Conservation (phyloP, 2,888 invertebrate genomes). For the Agelastica alni region DNA sequence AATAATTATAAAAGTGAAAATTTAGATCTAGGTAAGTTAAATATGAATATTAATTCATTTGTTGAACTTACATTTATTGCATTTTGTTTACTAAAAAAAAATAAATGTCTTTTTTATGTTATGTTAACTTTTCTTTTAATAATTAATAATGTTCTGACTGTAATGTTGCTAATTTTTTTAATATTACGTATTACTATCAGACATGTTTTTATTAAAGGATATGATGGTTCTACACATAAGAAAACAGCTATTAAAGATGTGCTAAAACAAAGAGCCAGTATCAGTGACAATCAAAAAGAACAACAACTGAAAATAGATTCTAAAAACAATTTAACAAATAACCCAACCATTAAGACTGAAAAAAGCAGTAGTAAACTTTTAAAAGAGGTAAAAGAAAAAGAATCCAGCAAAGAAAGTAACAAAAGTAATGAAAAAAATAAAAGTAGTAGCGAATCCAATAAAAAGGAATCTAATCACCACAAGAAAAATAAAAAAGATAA, state of each 20-base stretch:
- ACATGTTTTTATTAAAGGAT: no score
- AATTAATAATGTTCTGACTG: neutral
- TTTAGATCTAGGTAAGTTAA: no score
- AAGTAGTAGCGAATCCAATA: slow-evolving; percentile 13
- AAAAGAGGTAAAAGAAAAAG: slow-evolving; percentile 42
- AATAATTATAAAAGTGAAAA: slow-evolving; percentile 22
- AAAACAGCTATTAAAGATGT: no score
- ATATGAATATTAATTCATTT: no score
- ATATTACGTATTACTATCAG: no score
- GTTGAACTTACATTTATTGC: no score
- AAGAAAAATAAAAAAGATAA: slow-evolving; percentile 29
- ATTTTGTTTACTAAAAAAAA: no score
- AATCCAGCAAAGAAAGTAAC: slow-evolving; percentile 34
- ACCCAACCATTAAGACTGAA: slow-evolving; percentile 5
- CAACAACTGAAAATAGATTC: slow-evolving; percentile 24
- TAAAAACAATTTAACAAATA: slow-evolving; percentile 26
- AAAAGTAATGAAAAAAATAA: slow-evolving; percentile 10
- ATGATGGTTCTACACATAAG: no score
- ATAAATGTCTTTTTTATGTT: no score
- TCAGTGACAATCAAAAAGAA: slow-evolving; percentile 33
- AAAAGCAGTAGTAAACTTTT: neutral
- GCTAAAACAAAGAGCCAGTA: slow-evolving; percentile 6
- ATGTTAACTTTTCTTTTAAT: neutral
- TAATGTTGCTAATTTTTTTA: no score
- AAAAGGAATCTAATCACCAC: slow-evolving; percentile 22